These are phyloP conservation scores for Drosophila orosa DNA, from an alignment of 1,140 invertebrate species.

Conservation along the genomic window DNA sequence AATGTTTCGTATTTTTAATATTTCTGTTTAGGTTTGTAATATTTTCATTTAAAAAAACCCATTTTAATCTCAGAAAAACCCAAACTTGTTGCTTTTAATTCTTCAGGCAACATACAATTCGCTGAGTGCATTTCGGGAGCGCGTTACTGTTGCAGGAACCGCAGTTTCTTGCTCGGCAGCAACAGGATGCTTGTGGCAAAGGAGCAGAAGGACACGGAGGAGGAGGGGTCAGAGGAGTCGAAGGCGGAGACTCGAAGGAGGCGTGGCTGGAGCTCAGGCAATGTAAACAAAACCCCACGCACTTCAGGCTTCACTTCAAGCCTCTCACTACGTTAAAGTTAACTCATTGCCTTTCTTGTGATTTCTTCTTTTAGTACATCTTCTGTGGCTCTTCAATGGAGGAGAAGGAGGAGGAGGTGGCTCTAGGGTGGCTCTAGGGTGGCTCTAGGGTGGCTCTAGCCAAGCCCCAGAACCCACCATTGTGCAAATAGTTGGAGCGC, in stretches of 20 bases:
- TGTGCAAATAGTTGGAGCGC: conserved; percentile 51
- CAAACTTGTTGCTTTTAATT: background rate
- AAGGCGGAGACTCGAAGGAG: background rate
- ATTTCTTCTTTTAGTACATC: conserved; percentile 53
- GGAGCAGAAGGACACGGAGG: background rate
- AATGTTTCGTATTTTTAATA: background rate
- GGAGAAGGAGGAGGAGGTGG: conserved; percentile 8
- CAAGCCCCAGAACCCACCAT: conserved; percentile 17
- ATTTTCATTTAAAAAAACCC: background rate
- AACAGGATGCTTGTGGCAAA: conserved; percentile 27
- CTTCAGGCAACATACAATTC: background rate
- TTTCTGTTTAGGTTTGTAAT: background rate
- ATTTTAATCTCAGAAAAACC: background rate
- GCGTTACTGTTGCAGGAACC: conserved; percentile 16
- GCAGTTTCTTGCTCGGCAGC: conserved; percentile 39
- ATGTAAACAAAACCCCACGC: conserved; percentile 72
- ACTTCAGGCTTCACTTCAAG: conserved; percentile 44
- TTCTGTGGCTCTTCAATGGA: conserved; percentile 63
- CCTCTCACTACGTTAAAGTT: conserved; percentile 49
- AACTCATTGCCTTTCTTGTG: conserved; percentile 32
- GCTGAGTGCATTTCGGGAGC: conserved; percentile 16
- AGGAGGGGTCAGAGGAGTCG: conserved; percentile 12
- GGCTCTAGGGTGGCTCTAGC: no score
- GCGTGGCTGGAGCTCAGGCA: conserved; percentile 21
- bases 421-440: background rate